Evolutionary conservation across 2,888 invertebrate species (phyloP).

Genomic region (Holacanthella duospinosa): DNA sequence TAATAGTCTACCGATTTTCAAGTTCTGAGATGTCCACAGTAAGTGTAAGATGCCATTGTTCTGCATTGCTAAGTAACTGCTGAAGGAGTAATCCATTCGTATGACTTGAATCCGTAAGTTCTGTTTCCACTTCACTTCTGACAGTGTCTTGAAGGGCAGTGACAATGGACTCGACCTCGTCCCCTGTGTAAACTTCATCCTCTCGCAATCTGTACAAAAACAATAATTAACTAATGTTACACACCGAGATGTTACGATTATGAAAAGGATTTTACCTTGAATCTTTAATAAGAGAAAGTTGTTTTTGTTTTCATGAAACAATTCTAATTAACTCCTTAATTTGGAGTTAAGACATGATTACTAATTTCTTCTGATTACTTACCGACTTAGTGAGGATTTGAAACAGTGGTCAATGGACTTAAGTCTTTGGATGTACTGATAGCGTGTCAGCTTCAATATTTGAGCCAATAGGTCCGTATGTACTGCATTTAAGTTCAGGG

Average conservation of each 20-base stretch:
- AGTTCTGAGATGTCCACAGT: slow-evolving; percentile 48
- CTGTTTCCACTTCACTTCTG: slow-evolving; percentile 46
- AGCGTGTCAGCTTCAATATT: slow-evolving; percentile 48
- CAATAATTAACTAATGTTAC: neutral
- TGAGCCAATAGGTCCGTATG: slow-evolving; percentile 46
- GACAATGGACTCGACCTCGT: slow-evolving; percentile 48
- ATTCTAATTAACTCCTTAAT: too few species aligned
- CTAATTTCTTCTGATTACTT: neutral
- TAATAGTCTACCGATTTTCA: slow-evolving; percentile 41
- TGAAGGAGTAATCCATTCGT: slow-evolving; percentile 47
- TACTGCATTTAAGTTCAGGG: slow-evolving; percentile 45
- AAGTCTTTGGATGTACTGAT: slow-evolving; percentile 45
- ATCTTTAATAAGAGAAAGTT: too few species aligned
- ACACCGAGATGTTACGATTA: neutral
- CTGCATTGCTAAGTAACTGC: slow-evolving; percentile 48
- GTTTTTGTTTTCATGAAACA: neutral
- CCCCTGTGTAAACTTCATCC: slow-evolving; percentile 48
- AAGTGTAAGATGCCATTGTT: slow-evolving; percentile 49
- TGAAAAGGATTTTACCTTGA: too few species aligned
- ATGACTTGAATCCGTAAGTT: slow-evolving; percentile 47
- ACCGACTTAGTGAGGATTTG: slow-evolving; percentile 44
- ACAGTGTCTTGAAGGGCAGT: slow-evolving; percentile 44
- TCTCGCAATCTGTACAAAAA: slow-evolving; percentile 42
- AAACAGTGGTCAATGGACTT: slow-evolving; percentile 47
- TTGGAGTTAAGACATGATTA: too few species aligned